Evolutionary conservation across 2,888 invertebrate genomes (phyloP).

Genomic region (Cancer borealis): DNA sequence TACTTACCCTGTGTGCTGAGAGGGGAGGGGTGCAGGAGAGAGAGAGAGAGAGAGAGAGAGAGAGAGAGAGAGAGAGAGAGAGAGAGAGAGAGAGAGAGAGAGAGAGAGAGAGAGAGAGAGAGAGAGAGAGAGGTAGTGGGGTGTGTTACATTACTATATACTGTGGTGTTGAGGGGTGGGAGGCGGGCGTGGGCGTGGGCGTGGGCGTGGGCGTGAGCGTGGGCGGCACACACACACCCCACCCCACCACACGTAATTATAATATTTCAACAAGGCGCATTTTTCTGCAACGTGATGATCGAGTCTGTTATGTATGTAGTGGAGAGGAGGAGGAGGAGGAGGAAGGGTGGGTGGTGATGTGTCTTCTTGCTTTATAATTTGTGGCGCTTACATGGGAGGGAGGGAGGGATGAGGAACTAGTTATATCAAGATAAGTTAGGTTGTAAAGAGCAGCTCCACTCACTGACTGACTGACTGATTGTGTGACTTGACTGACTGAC

Average conservation of each 20-base stretch:
- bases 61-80: not conserved
- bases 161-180: not conserved
- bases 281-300: slow-evolving; percentile 48
- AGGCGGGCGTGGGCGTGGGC: not conserved
- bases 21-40: not conserved
- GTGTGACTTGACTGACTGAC: not conserved
- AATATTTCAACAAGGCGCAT: slow-evolving; percentile 72
- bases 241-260: not conserved
- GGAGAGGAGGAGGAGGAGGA: not conserved
- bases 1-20: not conserved
- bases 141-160: not conserved
- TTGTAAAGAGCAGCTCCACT: no score
- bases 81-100: no score
- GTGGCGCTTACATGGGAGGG: not conserved
- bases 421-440: not conserved
- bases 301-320: not conserved
- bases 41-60: not conserved
- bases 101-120: not conserved
- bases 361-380: not conserved
- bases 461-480: no score
- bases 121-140: not conserved
- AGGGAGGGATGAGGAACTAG: not conserved
- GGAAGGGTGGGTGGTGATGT: not conserved
- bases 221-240: not conserved
- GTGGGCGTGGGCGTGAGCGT: not conserved